phyloP scores from a whole-genome alignment of 2,797 vertebrate genomes.

The Neosilurus mollespiculum region DNA sequence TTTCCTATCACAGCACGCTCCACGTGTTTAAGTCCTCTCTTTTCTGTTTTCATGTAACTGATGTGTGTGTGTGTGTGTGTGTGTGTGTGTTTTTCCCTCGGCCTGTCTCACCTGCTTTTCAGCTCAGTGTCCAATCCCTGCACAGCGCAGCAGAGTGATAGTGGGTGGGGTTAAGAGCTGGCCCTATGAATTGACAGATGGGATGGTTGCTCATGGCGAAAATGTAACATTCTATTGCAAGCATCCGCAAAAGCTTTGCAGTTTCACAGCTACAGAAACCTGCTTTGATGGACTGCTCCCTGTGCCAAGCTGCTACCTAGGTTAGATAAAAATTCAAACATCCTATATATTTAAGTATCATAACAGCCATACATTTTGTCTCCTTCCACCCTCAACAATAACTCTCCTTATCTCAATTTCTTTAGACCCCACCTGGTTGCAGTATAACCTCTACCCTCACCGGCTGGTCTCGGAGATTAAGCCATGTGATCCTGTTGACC shows the following conservation, averaged over 20 bases:
- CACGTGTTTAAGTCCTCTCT: not conserved
- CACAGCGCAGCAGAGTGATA: conserved; percentile 75
- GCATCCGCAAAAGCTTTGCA: conserved; percentile 73
- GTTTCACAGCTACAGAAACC: conserved; percentile 64
- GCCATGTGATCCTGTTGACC: conserved; percentile 63
- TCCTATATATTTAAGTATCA: not conserved
- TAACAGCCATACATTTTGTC: not conserved
- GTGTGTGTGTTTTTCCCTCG: not conserved
- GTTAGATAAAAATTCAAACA: conserved; percentile 55
- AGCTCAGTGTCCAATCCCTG: conserved; percentile 79
- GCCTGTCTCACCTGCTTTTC: conserved; percentile 4
- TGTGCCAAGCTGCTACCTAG: conserved; percentile 77
- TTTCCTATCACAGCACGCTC: not conserved
- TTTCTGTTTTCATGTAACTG: not conserved
- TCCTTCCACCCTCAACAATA: not conserved
- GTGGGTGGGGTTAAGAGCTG: conserved; percentile 77
- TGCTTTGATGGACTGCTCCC: conserved; percentile 76
- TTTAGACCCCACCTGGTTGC: conserved; percentile 82
- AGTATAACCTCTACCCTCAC: conserved; percentile 79
- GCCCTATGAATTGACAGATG: conserved; percentile 76
- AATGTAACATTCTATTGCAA: conserved; percentile 80
- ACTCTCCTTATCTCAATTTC: not conserved
- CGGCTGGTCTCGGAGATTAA: conserved; percentile 81
- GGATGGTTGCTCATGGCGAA: conserved; percentile 75
- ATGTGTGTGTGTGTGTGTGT: not conserved